Evolutionary conservation across 2,888 invertebrate species (phyloP).

Genomic region (Smittia sp.): DNA sequence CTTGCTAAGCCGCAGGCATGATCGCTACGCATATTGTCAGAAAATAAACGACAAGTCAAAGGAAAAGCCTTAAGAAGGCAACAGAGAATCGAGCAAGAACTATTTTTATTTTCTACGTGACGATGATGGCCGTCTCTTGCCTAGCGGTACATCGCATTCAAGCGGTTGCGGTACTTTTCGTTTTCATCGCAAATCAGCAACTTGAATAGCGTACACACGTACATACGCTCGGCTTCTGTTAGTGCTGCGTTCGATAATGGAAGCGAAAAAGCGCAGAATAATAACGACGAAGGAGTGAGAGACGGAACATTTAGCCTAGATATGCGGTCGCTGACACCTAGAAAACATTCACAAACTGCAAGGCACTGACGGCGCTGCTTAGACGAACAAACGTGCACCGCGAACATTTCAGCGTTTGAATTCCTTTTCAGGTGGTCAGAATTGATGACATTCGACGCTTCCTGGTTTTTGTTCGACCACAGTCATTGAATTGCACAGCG

Average conservation of each 20-base stretch:
- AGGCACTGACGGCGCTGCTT: no score
- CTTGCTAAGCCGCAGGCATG: no score
- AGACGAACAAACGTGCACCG: no score
- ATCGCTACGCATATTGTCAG: no score
- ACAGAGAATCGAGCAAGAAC: no score
- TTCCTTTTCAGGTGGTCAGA: no score
- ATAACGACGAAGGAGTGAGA: neutral
- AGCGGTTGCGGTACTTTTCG: constrained; percentile 37
- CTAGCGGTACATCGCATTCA: constrained; percentile 33
- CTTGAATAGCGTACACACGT: neutral
- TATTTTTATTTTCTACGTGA: neutral
- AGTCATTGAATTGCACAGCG: no score
- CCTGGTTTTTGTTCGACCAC: neutral
- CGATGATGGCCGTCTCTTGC: neutral
- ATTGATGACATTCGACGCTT: neutral
- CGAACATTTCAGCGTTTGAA: neutral
- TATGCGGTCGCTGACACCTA: neutral
- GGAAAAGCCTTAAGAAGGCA: no score
- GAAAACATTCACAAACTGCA: no score
- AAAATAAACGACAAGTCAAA: no score
- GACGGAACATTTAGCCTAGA: constrained; percentile 6
- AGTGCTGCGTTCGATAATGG: constrained; percentile 30
- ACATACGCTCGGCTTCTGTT: neutral
- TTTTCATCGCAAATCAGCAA: constrained; percentile 39
- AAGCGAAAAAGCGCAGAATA: neutral